phyloP scores from a whole-genome alignment of 2,113 vertebrate genomes.

The Hypocryptadius cinnamomeus region DNA sequence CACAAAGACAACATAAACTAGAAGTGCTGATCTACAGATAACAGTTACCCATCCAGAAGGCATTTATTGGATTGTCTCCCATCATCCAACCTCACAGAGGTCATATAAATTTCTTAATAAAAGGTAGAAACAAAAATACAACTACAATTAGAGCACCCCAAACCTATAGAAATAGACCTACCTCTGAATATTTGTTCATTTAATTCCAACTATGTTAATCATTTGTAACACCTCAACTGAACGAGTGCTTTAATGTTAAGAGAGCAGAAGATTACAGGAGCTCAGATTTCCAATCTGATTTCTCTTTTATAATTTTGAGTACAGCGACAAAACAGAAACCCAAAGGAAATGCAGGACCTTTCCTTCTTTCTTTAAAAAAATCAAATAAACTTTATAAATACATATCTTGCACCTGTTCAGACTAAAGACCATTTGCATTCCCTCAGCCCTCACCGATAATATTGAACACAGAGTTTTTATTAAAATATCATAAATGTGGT shows the following conservation, averaged over 20 bases:
- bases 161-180: not conserved
- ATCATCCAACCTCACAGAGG: constrained; percentile 34
- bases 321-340: not conserved
- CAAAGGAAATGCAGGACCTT: not conserved
- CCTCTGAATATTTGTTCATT: constrained; percentile 14
- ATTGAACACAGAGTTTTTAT: not conserved
- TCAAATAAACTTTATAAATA: not conserved
- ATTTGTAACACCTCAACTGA: not conserved
- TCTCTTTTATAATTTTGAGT: not conserved
- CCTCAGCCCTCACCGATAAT: not conserved
- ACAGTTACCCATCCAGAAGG: constrained; percentile 38
- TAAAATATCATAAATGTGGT: not conserved
- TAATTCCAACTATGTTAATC: not conserved
- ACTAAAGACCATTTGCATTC: not conserved
- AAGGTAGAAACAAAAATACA: constrained; percentile 30
- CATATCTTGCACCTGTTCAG: not conserved
- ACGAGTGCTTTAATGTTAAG: not conserved
- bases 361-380: not conserved
- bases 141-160: not conserved
- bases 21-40: constrained; percentile 24
- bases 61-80: constrained; percentile 47
- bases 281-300: not conserved
- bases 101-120: constrained; percentile 25
- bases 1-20: constrained; percentile 1
- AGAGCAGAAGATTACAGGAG: not conserved